Conservation (phyloP, 2,797 vertebrate species). For the Parambassis ranga region DNA sequence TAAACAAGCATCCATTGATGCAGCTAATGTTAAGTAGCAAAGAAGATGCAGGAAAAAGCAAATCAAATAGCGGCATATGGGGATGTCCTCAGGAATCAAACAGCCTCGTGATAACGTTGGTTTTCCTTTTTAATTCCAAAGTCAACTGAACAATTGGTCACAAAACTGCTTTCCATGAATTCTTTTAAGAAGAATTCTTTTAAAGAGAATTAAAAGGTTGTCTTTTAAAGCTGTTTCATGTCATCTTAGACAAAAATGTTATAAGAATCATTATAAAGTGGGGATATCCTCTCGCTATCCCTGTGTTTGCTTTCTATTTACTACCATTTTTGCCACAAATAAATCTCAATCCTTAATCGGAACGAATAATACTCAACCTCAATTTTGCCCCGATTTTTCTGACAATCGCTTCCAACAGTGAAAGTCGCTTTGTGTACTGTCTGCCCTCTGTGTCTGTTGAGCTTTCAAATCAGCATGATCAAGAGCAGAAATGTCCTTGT, state of each 20-base stretch:
- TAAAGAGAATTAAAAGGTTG: neutral
- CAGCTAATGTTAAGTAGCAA: conserved; percentile 17
- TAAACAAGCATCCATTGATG: conserved; percentile 58
- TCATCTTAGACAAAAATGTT: neutral
- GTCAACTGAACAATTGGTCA: conserved; percentile 57
- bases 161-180: conserved; percentile 48
- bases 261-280: neutral
- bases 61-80: conserved; percentile 38
- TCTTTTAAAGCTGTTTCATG: neutral
- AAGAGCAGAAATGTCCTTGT: conserved; percentile 76
- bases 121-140: conserved; percentile 44
- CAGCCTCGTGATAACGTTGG: conserved; percentile 60
- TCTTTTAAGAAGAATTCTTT: conserved; percentile 10
- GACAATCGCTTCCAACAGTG: neutral
- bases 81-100: conserved; percentile 35
- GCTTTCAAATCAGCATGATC: conserved; percentile 58
- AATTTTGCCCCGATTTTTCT: neutral
- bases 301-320: neutral
- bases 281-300: neutral
- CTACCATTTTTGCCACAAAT: neutral
- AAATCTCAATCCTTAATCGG: neutral
- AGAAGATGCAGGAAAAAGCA: conserved; percentile 24
- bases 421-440: conserved; percentile 48
- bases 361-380: neutral
- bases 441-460: conserved; percentile 80